Evolutionary conservation across 1,140 invertebrate species (phyloP), one percentile per base, ranked within the genome.

Genomic region (Antheraea mylitta): DNA sequence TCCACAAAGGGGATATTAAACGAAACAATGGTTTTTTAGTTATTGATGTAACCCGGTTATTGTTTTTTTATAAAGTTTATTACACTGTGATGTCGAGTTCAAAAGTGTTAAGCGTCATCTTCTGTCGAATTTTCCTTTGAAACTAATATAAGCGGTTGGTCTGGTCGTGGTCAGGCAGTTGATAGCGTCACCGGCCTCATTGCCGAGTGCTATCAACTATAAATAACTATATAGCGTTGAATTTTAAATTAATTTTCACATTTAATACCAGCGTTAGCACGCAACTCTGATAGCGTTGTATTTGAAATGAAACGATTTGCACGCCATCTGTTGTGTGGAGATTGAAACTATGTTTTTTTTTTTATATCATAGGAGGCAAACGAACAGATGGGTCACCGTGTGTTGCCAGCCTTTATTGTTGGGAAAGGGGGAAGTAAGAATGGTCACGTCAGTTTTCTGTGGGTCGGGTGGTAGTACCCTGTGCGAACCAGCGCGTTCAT

Each of bases 41-140:
- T 53, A 53, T 53, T 53, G 45, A 53, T 53, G 45, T 53, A 53
- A 53, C 45, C 45, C 11, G 45, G 45, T 53, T 53, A 53, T 53
- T 53, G 45, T 53, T 53, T 53, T n/a, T 42, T 53, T 53, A 53
- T 53, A 53, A 53, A 53, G 45, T 53, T 53, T 53, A 53, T 53
- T 53, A 13, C 11, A 16, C 45, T 53, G 16, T 53, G 45, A 53
- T 53, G 45, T 53, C 45, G 45, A 53, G 45, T 53, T 53, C 45
- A 53, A 53, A 53, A 53, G 45, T 53, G 45, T 53, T 53, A 53
- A 53, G 45, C 45, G 16, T 53, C 16, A 53, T 53, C 5, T 53
- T 53, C 11, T 53, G 45, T 10, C 0, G 1, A 53, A 53, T 2
- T 10, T 53, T n/a, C 13, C 45, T 53, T 53, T 53, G 45, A 53